Evolutionary conservation across 2,888 invertebrate genomes (phyloP).

Genomic region (Sipunculus nudus): DNA sequence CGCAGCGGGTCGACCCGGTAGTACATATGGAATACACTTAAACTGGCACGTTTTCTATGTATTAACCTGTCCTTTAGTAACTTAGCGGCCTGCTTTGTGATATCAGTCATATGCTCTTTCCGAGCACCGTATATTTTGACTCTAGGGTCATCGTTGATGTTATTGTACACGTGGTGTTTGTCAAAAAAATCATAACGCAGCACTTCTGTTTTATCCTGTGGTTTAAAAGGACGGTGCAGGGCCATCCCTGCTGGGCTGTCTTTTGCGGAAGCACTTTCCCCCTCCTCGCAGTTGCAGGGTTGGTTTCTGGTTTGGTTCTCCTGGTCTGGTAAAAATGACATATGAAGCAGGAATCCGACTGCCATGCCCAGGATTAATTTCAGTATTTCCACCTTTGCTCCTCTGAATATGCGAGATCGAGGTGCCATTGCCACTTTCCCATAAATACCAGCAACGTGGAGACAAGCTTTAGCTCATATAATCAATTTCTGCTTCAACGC

Average conservation of each 20-base stretch:
- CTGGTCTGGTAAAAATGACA: not conserved
- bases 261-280: no score
- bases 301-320: slow-evolving; percentile 9
- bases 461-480: no score
- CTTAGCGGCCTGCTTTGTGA: slow-evolving; percentile 27
- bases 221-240: slow-evolving; percentile 26
- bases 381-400: slow-evolving; percentile 9
- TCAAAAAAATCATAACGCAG: slow-evolving; percentile 34
- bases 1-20: slow-evolving; percentile 30
- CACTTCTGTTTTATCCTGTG: slow-evolving; percentile 26
- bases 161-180: slow-evolving; percentile 12
- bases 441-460: no score
- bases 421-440: no score
- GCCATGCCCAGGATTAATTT: slow-evolving; percentile 10
- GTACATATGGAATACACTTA: slow-evolving; percentile 7
- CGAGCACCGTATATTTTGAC: slow-evolving; percentile 23
- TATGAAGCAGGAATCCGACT: slow-evolving; percentile 13
- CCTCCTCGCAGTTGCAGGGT: slow-evolving; percentile 25
- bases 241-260: no score
- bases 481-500: no score
- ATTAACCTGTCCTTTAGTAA: slow-evolving; percentile 11
- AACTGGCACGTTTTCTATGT: slow-evolving; percentile 12
- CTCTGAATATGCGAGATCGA: no score
- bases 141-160: slow-evolving; percentile 31
- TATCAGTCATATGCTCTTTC: slow-evolving; percentile 33